phyloP scores from a whole-genome alignment of 2,113 vertebrate species.

The Gymnarchus niloticus region DNA sequence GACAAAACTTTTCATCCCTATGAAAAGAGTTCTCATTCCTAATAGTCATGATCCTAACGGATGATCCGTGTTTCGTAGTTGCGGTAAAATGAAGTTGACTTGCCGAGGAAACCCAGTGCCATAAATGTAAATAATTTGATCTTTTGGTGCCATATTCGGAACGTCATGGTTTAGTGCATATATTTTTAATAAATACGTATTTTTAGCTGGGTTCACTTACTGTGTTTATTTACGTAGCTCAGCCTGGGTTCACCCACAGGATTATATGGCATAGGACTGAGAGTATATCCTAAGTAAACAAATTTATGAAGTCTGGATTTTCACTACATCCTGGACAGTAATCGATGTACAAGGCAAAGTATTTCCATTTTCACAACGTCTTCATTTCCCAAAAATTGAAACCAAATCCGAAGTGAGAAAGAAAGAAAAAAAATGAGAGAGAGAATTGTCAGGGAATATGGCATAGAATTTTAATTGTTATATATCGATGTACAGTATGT shows the following conservation, averaged over 20 bases:
- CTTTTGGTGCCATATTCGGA: conserved; percentile 88
- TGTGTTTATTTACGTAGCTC: conserved; percentile 85
- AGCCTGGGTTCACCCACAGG: conserved; percentile 53
- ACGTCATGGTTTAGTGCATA: conserved; percentile 69
- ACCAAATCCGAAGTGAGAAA: conserved; percentile 50
- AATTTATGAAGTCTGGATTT: conserved; percentile 52
- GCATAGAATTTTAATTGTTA: not conserved
- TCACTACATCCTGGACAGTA: conserved; percentile 54
- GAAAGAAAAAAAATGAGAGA: not conserved
- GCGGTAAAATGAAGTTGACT: conserved; percentile 51
- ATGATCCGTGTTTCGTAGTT: conserved; percentile 40
- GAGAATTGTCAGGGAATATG: not conserved
- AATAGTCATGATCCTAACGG: conserved; percentile 45
- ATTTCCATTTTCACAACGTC: conserved; percentile 44
- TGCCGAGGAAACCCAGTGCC: conserved; percentile 76
- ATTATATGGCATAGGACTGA: conserved; percentile 56
- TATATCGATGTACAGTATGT: not conserved
- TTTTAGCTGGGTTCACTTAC: conserved; percentile 59
- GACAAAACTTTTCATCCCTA: conserved; percentile 49
- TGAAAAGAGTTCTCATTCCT: conserved; percentile 45
- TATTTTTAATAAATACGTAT: conserved; percentile 23
- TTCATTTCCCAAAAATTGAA: conserved; percentile 63
- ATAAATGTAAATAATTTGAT: conserved; percentile 80
- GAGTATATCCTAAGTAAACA: conserved; percentile 54
- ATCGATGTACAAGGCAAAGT: conserved; percentile 59